phyloP scores from a whole-genome alignment of 2,888 invertebrate genomes.

The Lasioglossum pauxillum region DNA sequence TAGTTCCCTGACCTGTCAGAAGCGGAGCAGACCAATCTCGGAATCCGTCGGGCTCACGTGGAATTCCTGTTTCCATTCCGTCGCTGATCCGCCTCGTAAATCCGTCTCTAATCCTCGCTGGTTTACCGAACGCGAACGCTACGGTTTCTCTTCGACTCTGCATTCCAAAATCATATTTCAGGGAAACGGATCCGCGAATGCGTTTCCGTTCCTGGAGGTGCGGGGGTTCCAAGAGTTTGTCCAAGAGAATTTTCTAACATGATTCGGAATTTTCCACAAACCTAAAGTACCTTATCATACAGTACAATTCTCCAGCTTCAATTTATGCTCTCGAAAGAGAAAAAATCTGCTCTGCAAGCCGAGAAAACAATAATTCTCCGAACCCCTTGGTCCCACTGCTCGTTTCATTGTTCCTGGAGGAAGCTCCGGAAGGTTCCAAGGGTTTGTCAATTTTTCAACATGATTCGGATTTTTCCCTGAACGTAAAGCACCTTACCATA shows the following conservation, averaged over 20 bases:
- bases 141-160: not conserved
- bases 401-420: too few relatives aligned
- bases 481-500: too few relatives aligned
- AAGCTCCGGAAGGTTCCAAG: too few relatives aligned
- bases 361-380: too few relatives aligned
- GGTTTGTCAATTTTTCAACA: too few relatives aligned
- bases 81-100: not conserved
- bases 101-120: not conserved
- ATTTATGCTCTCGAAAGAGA: too few relatives aligned
- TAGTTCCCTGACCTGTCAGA: slow-evolving; percentile 22
- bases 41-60: not conserved
- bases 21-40: slow-evolving; percentile 3
- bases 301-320: too few relatives aligned
- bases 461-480: not conserved
- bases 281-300: not conserved
- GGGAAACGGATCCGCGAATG: not conserved
- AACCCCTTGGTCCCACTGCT: too few relatives aligned
- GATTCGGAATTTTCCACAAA: not conserved
- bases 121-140: not conserved
- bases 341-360: too few relatives aligned
- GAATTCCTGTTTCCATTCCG: slow-evolving; percentile 8
- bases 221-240: not conserved
- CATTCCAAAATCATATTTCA: slow-evolving; percentile 1
- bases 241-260: not conserved
- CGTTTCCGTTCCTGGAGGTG: not conserved